Conservation (phyloP, 2,888 invertebrate genomes). For the Drosophila monieri region DNA sequence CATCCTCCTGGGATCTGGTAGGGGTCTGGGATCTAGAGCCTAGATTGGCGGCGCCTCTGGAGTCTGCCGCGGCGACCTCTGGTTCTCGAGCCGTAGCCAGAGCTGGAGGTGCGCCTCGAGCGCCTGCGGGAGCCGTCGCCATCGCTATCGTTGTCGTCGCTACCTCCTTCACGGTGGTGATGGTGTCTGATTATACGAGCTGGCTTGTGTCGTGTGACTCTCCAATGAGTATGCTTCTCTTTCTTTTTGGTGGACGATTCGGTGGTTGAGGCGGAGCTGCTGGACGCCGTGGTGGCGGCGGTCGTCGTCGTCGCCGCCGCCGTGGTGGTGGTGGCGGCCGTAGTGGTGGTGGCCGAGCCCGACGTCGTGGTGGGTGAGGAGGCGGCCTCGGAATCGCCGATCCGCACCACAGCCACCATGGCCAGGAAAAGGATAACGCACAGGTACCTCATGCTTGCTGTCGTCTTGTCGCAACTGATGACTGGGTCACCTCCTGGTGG, state of each 20-base stretch:
- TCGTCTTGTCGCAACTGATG: constrained; percentile 4
- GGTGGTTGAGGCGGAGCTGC: neutral
- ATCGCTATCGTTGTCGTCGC: too few relatives aligned
- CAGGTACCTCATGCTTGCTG: constrained; percentile 10
- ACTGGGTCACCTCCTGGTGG: neutral
- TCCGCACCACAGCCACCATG: constrained; percentile 11
- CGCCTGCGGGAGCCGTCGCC: neutral
- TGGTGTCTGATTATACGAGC: too few relatives aligned
- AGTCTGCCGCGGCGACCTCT: neutral
- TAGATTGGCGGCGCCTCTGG: neutral
- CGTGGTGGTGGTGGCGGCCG: constrained; percentile 3
- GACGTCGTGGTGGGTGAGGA: neutral
- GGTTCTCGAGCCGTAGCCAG: too few relatives aligned
- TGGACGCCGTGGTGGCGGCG: constrained; percentile 6
- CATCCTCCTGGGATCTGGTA: too few relatives aligned
- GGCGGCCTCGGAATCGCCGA: neutral
- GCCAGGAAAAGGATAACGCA: constrained; percentile 19
- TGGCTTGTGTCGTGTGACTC: too few relatives aligned
- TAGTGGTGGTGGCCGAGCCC: neutral
- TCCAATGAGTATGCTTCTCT: too few relatives aligned
- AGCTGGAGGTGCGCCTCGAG: neutral
- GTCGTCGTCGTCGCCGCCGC: constrained; percentile 3
- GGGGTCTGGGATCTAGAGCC: neutral
- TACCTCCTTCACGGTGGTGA: too few relatives aligned
- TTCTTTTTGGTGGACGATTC: neutral